A percentile compares a stretch with the other conserved stretches of the same genome.
Conservation (phyloP, 2,113 vertebrate genomes). For the Dinomys branickii region DNA sequence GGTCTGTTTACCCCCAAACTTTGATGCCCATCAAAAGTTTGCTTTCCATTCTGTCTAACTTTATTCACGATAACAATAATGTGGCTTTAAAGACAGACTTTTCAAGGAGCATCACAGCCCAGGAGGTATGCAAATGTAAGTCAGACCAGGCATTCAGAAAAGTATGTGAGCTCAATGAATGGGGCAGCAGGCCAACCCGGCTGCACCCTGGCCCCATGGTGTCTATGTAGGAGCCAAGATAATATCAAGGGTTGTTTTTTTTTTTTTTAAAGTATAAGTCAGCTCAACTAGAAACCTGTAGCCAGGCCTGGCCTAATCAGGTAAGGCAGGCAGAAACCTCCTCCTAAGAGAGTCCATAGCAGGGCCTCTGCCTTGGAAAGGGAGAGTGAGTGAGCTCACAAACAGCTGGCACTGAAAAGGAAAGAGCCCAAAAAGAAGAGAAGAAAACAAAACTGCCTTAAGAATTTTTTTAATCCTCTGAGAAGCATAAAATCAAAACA, state of each 20-base stretch:
- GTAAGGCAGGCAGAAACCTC: slow-evolving; percentile 43
- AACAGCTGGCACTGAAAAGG: slow-evolving; percentile 12
- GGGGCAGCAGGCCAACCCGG: not conserved
- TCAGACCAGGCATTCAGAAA: not conserved
- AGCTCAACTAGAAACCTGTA: slow-evolving; percentile 25
- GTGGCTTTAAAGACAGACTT: slow-evolving; percentile 20
- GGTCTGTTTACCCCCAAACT: not conserved
- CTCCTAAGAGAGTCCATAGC: slow-evolving; percentile 18
- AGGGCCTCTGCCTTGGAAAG: slow-evolving; percentile 47
- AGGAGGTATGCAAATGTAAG: not conserved
- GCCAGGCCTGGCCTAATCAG: not conserved
- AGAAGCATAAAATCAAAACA: slow-evolving; percentile 73
- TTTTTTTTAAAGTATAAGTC: not conserved
- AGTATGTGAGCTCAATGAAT: not conserved
- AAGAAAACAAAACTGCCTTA: slow-evolving; percentile 46
- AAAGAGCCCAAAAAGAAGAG: slow-evolving; percentile 52
- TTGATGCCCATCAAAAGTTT: not conserved
- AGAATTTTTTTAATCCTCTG: not conserved
- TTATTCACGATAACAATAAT: slow-evolving; percentile 17
- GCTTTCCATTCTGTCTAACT: not conserved
- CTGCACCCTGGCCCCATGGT: not conserved
- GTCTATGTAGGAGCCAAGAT: not conserved
- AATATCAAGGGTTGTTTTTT: not conserved
- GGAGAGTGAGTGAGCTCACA: slow-evolving; percentile 41
- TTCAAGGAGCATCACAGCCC: not conserved